Conservation (phyloP, 2,888 invertebrate genomes). For the Slavum lentiscoides region DNA sequence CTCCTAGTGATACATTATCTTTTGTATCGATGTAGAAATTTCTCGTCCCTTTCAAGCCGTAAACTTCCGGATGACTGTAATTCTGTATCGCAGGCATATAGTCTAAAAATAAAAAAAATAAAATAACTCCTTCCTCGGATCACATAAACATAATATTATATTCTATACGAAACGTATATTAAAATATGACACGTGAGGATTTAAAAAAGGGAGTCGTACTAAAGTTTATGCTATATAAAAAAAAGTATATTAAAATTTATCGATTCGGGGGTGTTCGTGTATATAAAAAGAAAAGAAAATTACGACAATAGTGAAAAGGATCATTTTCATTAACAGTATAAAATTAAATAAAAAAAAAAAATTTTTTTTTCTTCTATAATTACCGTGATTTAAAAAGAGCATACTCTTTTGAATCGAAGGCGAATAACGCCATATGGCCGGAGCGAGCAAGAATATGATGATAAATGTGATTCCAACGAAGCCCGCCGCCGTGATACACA, state of each 20-base stretch:
- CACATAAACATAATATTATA: background rate
- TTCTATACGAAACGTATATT: background rate
- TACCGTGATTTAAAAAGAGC: conserved; percentile 77
- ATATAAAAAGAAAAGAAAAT: no score
- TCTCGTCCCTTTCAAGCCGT: conserved; percentile 67
- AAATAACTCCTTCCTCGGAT: no score
- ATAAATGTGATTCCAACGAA: conserved; percentile 10
- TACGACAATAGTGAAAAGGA: no score
- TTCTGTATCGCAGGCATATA: conserved; percentile 63
- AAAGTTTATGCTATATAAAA: background rate
- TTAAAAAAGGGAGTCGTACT: background rate
- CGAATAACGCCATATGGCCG: conserved; percentile 63
- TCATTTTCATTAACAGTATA: background rate
- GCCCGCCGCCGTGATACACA: background rate
- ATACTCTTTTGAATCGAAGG: conserved; percentile 71
- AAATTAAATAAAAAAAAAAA: background rate
- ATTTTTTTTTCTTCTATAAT: conserved; percentile 56
- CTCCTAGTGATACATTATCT: conserved; percentile 64
- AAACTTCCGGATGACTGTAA: conserved; percentile 64
- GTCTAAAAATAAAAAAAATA: conserved; percentile 60
- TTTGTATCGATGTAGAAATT: conserved; percentile 71
- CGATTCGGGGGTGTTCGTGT: no score
- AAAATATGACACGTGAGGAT: background rate
- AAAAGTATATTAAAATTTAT: background rate
- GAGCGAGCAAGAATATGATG: conserved; percentile 8